phyloP scores from a whole-genome alignment of 2,888 invertebrate genomes.

The Eumerus sabulonum region DNA sequence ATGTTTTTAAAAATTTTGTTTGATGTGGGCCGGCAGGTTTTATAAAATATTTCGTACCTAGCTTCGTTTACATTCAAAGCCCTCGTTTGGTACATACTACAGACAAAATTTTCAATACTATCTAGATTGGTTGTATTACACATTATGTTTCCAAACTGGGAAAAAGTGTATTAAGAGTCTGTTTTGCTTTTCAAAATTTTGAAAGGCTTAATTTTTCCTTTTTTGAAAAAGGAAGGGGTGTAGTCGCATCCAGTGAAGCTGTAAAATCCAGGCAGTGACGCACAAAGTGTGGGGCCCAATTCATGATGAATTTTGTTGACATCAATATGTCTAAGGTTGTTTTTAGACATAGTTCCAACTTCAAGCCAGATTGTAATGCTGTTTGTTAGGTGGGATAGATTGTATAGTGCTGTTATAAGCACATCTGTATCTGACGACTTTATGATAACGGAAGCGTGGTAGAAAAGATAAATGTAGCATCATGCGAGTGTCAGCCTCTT shows the following conservation, averaged over 20 bases:
- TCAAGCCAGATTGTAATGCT: slow-evolving; percentile 15
- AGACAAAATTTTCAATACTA: slow-evolving; percentile 17
- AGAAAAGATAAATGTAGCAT: slow-evolving; percentile 21
- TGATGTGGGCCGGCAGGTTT: slow-evolving; percentile 10
- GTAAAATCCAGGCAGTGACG: slow-evolving; percentile 10
- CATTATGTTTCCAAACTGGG: slow-evolving; percentile 8
- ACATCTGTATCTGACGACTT: slow-evolving; percentile 17
- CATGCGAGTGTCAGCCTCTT: too few relatives aligned
- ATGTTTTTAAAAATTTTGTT: slow-evolving; percentile 1
- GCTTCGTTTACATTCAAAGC: slow-evolving; percentile 22
- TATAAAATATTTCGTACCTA: slow-evolving; percentile 12
- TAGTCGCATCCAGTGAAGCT: too few relatives aligned
- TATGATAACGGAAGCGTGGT: slow-evolving; percentile 14
- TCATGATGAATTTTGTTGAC: neutral
- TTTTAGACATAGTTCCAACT: too few relatives aligned
- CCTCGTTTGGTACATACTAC: slow-evolving; percentile 25
- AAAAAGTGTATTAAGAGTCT: slow-evolving; percentile 21
- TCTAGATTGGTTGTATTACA: slow-evolving; percentile 1
- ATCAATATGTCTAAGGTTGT: too few relatives aligned
- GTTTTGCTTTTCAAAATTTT: neutral
- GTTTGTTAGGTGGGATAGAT: slow-evolving; percentile 7
- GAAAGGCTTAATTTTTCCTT: slow-evolving; percentile 17
- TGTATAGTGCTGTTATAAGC: slow-evolving; percentile 9
- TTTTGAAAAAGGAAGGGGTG: too few relatives aligned
- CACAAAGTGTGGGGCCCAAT: slow-evolving; percentile 9